These are phyloP conservation scores for Pinna nobilis DNA, from an alignment of 1,140 invertebrate species.

Conservation along the genomic window DNA sequence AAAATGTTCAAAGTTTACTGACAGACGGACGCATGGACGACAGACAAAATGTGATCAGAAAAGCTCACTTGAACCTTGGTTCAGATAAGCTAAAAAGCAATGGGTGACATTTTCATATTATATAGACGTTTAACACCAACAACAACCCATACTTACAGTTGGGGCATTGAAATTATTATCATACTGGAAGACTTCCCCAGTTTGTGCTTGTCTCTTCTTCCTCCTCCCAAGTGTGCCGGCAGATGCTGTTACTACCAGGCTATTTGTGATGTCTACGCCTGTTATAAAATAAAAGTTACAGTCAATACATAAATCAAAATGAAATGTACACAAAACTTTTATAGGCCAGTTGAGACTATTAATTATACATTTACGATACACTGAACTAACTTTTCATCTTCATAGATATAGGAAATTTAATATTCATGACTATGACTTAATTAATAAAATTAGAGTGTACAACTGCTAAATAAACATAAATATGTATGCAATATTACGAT, in stretches of 20 bases:
- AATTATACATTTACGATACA: not conserved
- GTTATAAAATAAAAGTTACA: not conserved
- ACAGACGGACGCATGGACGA: too few species aligned
- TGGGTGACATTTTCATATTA: not conserved
- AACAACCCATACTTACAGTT: constrained; percentile 14
- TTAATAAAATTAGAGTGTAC: too few species aligned
- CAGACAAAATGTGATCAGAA: too few species aligned
- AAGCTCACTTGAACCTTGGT: too few species aligned
- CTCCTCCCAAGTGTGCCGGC: constrained; percentile 1
- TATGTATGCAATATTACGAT: too few species aligned
- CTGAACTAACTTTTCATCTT: not conserved
- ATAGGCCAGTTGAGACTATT: not conserved
- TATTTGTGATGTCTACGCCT: constrained; percentile 49
- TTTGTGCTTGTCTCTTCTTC: constrained; percentile 29
- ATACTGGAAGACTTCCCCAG: constrained; percentile 30
- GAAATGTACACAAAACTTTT: not conserved
- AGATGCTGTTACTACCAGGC: constrained; percentile 9
- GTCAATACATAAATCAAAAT: not conserved
- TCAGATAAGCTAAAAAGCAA: not conserved
- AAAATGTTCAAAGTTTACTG: too few species aligned
- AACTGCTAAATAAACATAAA: too few species aligned
- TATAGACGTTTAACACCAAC: not conserved
- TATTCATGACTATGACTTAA: too few species aligned
- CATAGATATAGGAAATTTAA: too few species aligned
- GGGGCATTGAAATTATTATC: constrained; percentile 40